These are phyloP conservation scores for Tineola bisselliella DNA, from an alignment of 2,888 invertebrate genomes.

Conservation along the genomic window DNA sequence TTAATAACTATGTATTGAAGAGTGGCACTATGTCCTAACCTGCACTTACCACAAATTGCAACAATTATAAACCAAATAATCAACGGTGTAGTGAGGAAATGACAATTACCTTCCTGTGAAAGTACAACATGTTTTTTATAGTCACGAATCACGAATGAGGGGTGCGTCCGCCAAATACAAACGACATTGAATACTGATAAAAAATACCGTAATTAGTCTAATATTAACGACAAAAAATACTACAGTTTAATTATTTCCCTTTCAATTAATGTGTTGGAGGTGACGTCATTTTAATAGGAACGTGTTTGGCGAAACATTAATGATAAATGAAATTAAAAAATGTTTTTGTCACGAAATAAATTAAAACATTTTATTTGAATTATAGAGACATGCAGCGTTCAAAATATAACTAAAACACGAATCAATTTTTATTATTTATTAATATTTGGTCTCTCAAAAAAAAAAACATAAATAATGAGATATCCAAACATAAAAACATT, in stretches of 20 bases:
- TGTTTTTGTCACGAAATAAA: too few relatives aligned
- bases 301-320: too few relatives aligned
- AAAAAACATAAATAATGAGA: too few relatives aligned
- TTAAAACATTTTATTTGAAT: too few relatives aligned
- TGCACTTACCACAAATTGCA: conserved; percentile 1
- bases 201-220: conserved; percentile 9
- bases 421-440: too few relatives aligned
- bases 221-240: conserved; percentile 10
- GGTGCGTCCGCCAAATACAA: conserved; percentile 10
- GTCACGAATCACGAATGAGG: conserved; percentile 13
- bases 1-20: background rate
- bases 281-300: background rate
- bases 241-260: conserved; percentile 7
- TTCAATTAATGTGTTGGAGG: background rate
- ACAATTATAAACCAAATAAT: background rate
- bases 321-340: too few relatives aligned
- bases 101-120: background rate
- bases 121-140: conserved; percentile 11
- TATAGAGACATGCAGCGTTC: too few relatives aligned
- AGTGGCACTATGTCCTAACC: background rate
- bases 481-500: too few relatives aligned
- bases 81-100: background rate
- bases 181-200: conserved; percentile 3
- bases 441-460: too few relatives aligned
- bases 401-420: too few relatives aligned